Conservation (phyloP, 2,113 vertebrate species). For the Microtus oregoni region DNA sequence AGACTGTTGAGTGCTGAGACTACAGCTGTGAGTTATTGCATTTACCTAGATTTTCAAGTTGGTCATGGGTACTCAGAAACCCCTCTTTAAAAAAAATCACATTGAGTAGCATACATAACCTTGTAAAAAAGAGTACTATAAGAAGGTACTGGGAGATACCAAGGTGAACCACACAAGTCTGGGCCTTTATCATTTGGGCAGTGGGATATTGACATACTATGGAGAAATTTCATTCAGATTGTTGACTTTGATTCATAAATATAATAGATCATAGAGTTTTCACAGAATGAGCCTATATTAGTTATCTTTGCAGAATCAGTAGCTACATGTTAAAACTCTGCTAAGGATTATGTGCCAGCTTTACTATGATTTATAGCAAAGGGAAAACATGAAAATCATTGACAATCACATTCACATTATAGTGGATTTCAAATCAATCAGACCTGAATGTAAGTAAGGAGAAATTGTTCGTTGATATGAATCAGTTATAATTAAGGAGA, state of each 20-base stretch:
- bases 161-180: neutral
- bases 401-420: constrained; percentile 48
- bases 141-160: neutral
- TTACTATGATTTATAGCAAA: constrained; percentile 27
- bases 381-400: constrained; percentile 16
- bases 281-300: neutral
- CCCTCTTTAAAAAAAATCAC: neutral
- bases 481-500: constrained; percentile 44
- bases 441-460: neutral
- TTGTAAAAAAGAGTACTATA: neutral
- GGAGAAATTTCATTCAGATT: neutral
- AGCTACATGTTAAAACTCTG: neutral
- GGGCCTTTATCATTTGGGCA: neutral
- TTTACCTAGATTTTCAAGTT: neutral
- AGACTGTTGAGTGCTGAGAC: neutral
- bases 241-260: constrained; percentile 25
- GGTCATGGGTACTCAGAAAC: neutral
- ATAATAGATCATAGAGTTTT: neutral
- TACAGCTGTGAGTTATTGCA: neutral
- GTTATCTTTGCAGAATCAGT: neutral
- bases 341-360: neutral
- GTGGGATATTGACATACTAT: neutral
- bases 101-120: neutral
- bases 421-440: constrained; percentile 62
- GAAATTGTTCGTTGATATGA: constrained; percentile 52